Evolutionary conservation across 2,797 vertebrate species (phyloP).

Genomic region (Decapterus maruadsi): DNA sequence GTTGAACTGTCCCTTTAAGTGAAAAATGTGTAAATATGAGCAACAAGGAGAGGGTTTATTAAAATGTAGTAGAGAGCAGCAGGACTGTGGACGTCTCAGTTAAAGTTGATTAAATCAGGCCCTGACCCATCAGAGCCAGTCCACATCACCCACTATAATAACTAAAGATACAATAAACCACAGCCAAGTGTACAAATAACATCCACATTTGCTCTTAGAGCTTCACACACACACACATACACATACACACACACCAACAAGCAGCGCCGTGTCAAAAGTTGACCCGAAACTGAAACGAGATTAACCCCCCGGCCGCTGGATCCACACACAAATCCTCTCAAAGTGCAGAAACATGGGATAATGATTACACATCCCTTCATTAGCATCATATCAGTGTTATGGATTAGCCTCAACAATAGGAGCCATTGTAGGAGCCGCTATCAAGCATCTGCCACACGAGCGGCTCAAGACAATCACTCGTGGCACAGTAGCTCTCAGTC

Average conservation of each 20-base stretch:
- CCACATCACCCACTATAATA: not conserved
- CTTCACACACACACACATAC: not conserved
- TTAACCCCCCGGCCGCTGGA: slow-evolving; percentile 71
- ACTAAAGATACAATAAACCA: slow-evolving; percentile 32
- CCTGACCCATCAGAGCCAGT: slow-evolving; percentile 36
- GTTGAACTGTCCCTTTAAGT: too few relatives aligned
- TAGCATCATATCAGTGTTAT: slow-evolving; percentile 74
- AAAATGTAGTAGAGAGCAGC: too few relatives aligned
- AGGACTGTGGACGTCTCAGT: too few relatives aligned
- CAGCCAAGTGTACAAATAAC: slow-evolving; percentile 30
- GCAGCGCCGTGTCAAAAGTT: slow-evolving; percentile 57
- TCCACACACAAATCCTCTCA: slow-evolving; percentile 72
- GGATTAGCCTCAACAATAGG: slow-evolving; percentile 74
- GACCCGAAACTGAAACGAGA: slow-evolving; percentile 73
- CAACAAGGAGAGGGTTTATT: too few relatives aligned
- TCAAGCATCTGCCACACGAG: slow-evolving; percentile 54
- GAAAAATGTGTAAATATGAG: not conserved
- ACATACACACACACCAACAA: not conserved
- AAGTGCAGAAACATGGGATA: slow-evolving; percentile 68
- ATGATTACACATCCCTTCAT: slow-evolving; percentile 75
- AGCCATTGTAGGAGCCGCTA: slow-evolving; percentile 55
- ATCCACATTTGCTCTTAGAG: slow-evolving; percentile 21
- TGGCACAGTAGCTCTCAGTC: slow-evolving; percentile 30
- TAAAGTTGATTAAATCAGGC: not conserved
- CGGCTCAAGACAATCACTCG: slow-evolving; percentile 16